Percentiles rank a stretch among this genome's conserved stretches.
phyloP scores from a whole-genome alignment of 2,113 vertebrate genomes.

The Siniperca chuatsi region DNA sequence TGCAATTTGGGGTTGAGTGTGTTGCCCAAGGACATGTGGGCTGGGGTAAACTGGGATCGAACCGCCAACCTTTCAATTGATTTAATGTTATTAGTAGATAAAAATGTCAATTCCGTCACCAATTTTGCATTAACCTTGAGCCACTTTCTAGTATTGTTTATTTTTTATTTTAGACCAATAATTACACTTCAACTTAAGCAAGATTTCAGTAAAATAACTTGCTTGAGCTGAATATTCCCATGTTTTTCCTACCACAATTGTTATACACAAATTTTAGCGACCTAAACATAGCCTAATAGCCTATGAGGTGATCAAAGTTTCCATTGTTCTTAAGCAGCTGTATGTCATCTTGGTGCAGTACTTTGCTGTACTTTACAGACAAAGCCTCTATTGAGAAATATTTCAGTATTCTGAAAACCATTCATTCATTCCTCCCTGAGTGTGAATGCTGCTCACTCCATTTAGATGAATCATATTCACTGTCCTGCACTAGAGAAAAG shows the following conservation, averaged over 20 bases:
- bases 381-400: slow-evolving; percentile 31
- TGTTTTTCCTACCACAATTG: no score
- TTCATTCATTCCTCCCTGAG: slow-evolving; percentile 35
- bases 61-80: no score
- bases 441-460: slow-evolving; percentile 48
- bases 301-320: not conserved
- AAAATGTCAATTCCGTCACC: no score
- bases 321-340: not conserved
- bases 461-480: slow-evolving; percentile 69
- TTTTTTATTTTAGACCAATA: not conserved
- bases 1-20: no score
- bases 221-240: not conserved
- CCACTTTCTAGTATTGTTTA: not conserved
- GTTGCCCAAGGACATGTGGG: no score
- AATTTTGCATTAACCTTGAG: not conserved
- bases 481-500: slow-evolving; percentile 60
- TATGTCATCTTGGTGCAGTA: not conserved
- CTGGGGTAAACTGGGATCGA: no score
- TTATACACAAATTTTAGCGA: not conserved
- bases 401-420: slow-evolving; percentile 24
- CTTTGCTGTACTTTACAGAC: slow-evolving; percentile 5
- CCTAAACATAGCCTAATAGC: not conserved
- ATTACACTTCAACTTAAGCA: not conserved
- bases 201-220: not conserved
- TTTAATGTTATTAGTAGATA: no score